Evolutionary conservation across 2,113 vertebrate species (phyloP).

Genomic region (Tor tambroides): DNA sequence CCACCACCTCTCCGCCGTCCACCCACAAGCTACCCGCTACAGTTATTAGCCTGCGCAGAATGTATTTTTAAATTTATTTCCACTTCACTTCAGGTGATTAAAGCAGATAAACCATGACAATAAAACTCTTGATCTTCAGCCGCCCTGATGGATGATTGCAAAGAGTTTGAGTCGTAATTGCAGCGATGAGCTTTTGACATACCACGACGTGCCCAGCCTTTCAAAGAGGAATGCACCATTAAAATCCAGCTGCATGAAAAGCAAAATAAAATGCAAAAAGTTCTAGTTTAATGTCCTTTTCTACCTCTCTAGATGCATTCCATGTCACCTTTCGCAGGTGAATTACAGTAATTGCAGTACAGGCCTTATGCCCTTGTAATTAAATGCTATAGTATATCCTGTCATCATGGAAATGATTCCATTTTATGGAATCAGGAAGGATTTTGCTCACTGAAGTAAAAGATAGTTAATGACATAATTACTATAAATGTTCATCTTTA

Average conservation of each 20-base stretch:
- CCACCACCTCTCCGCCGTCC: background rate
- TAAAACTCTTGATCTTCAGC: slow-evolving; percentile 32
- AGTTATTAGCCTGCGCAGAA: slow-evolving; percentile 40
- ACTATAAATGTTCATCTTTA: background rate
- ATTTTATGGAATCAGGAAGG: background rate
- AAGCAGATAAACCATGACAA: slow-evolving; percentile 37
- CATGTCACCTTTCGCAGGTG: slow-evolving; percentile 9
- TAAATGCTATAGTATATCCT: slow-evolving; percentile 23
- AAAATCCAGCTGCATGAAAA: background rate
- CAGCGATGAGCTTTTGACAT: slow-evolving; percentile 9
- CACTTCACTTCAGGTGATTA: slow-evolving; percentile 49
- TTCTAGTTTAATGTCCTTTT: background rate
- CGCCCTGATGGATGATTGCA: slow-evolving; percentile 8
- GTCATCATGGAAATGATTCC: background rate
- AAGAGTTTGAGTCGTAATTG: slow-evolving; percentile 9
- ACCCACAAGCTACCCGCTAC: slow-evolving; percentile 24
- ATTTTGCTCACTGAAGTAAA: background rate
- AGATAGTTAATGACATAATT: background rate
- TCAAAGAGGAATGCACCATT: background rate
- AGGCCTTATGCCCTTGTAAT: slow-evolving; percentile 32
- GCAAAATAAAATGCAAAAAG: background rate
- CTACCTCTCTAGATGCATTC: background rate
- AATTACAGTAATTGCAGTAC: slow-evolving; percentile 26
- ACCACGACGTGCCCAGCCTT: background rate
- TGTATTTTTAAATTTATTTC: slow-evolving; percentile 50